Base-by-base conservation (phyloP, 53 echinoderm and acorn worm genomes). In the Zoroaster sp. region DNA sequence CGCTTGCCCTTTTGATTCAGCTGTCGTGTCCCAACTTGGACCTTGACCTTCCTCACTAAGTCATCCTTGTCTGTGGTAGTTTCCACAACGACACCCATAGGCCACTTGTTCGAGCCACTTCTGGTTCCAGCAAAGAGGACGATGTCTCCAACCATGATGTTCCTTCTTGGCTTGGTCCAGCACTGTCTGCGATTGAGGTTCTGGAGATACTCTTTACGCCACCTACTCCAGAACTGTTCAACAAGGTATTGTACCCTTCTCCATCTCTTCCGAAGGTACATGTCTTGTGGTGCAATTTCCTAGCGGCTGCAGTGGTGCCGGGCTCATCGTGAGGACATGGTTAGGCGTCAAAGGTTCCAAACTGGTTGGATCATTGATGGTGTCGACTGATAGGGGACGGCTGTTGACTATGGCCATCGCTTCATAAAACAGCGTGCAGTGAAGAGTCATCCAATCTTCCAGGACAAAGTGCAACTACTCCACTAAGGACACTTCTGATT, bases 301-400 rank as follows among this genome's bases (percentile, higher is more conserved):
- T 40, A 88, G 87, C 53, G 79, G 87, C 10, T 87, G 87, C 18
- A 72, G 35, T 53, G 79, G 87, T 7, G 53, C 45, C 10, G 37
- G 34, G 35, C 87, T 91, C 78, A 91, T 46, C 8, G 91, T 91
- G 41, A 91, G 53, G 39, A 92, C 21, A 65, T 89, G 83, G 38
- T 92, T 92, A 31, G 88, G 92, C 21, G 92, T 92, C 66, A 92
- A 42, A 30, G 91, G 91, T 31, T n/a, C 67, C 28, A 72, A 9
- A 36, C 72, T 35, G 17, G 72, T 36, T 72, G 72, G 72, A 72
- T 72, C 32, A 25, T 72, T n/a, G n/a, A n/a, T n/a, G n/a, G n/a
- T n/a, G 66, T 65, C 66, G 20, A 65, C 66, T 65, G 66, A 65
- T n/a, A 65, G 66, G 20, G 66, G 66, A 65, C 66, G 66, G 66